A percentile compares a stretch with the other conserved stretches of the same genome.
Conservation (phyloP, 2,797 vertebrate genomes). For the Rhabdomys pumilio region DNA sequence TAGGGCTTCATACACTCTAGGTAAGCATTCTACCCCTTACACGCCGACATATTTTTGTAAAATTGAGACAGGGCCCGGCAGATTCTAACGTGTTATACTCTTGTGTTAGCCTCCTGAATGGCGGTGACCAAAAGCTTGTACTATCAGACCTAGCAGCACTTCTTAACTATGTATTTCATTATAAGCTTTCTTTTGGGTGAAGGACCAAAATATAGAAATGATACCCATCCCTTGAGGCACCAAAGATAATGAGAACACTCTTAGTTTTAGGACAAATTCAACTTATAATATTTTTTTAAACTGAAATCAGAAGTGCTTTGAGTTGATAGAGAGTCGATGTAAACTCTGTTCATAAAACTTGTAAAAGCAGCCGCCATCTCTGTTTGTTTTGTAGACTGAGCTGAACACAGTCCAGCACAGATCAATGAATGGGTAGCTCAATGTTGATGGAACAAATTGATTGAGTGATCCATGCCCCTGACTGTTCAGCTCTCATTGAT, state of each 20-base stretch:
- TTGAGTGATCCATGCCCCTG: background rate
- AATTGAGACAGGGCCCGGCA: background rate
- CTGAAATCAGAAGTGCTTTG: constrained; percentile 19
- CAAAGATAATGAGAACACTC: background rate
- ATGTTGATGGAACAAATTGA: background rate
- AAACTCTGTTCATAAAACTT: background rate
- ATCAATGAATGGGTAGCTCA: background rate
- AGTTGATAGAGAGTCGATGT: background rate
- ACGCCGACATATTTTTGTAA: background rate
- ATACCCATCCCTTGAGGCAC: no score
- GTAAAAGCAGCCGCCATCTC: background rate
- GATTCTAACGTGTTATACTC: background rate
- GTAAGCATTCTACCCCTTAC: background rate
- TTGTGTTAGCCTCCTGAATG: background rate
- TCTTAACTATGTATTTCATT: background rate
- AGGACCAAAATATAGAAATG: background rate
- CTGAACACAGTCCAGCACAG: background rate
- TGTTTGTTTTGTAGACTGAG: background rate
- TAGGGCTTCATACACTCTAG: background rate
- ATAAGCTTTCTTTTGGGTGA: background rate
- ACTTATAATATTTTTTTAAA: background rate
- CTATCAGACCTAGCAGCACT: background rate
- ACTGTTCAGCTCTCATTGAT: background rate
- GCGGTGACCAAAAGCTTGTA: background rate
- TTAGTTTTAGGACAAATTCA: background rate